Evolutionary conservation across 1,140 invertebrate species (phyloP), one percentile per base, ranked within the genome.

Genomic region (Hermatobates lingyangjiaoensis): DNA sequence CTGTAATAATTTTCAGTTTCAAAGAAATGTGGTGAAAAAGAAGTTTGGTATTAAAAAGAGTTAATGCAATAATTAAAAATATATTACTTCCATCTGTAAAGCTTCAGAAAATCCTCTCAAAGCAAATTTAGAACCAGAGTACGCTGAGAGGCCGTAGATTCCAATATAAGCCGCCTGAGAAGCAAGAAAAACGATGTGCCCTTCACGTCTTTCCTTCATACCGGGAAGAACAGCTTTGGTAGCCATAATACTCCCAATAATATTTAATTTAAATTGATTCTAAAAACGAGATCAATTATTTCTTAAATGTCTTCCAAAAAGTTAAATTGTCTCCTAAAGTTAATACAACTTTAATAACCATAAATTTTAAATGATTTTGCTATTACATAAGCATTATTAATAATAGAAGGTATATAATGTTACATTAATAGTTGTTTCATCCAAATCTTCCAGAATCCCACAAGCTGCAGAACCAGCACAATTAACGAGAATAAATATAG

Each of bases 111-210:
- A 76, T 5, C 93, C 95, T 53, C 89, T 71, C 2, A 99, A 65
- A 1, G 91, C 94, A 77, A 89, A 98, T 68, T 99, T 99, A 12
- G 87, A 81, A 45, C 81, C 77, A 47, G 84, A 81, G 66, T 99
- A 99, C 0, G 87, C 85, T 38, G 85, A 80, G 62, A 83, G 90
- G 1, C 95, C 95, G 72, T 79, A 93, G 55, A 94, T 71, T 53
- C 95, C 94, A 58, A 93, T 63, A 50, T 96, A 72, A 12, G 85
- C 87, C 51, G 89, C 93, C 68, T 87, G 79, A 3, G 92, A 97
- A 1, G 87, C 83, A 5, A 91, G 81, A 56, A 95, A 73, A 0
- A 91, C 79, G 59, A 95, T 81, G 42, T 77, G 72, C 49, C 88
- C 86, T 60, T 80, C 75, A 48, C 74, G 70, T 5, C 75, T 64